phyloP scores from a whole-genome alignment of 2,888 invertebrate species.

The Salticus scenicus region DNA sequence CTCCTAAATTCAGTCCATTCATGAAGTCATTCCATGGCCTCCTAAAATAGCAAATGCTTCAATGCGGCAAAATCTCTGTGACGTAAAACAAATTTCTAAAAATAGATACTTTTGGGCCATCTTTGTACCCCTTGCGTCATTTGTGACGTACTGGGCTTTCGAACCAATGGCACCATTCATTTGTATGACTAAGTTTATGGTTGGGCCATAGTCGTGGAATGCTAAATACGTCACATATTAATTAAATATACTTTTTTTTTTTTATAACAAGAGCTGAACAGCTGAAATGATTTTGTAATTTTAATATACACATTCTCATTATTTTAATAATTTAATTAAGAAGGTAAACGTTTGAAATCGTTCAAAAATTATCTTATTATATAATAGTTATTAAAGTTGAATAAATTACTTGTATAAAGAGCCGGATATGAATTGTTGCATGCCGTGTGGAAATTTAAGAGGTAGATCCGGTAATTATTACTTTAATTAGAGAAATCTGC shows the following conservation, averaged over 20 bases:
- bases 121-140: constrained; percentile 41
- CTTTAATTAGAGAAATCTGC: too few relatives aligned
- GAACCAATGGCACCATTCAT: constrained; percentile 13
- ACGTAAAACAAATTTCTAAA: constrained; percentile 32
- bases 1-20: constrained; percentile 45
- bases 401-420: too few relatives aligned
- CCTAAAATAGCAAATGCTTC: constrained; percentile 54
- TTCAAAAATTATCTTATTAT: too few relatives aligned
- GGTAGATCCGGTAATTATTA: too few relatives aligned
- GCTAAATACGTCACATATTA: not conserved
- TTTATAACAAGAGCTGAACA: not conserved
- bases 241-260: not conserved
- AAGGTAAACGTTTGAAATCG: too few relatives aligned
- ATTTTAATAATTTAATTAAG: too few relatives aligned
- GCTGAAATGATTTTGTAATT: too few relatives aligned
- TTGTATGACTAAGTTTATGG: not conserved
- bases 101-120: constrained; percentile 29
- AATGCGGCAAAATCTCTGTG: constrained; percentile 61
- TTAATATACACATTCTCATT: too few relatives aligned
- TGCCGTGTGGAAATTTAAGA: too few relatives aligned
- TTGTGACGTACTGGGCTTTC: constrained; percentile 30
- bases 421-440: too few relatives aligned
- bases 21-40: constrained; percentile 40
- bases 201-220: not conserved
- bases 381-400: too few relatives aligned